These are phyloP conservation scores for Steatocranus sp. DNA, from an alignment of 2,797 vertebrate species.

Conservation along the genomic window DNA sequence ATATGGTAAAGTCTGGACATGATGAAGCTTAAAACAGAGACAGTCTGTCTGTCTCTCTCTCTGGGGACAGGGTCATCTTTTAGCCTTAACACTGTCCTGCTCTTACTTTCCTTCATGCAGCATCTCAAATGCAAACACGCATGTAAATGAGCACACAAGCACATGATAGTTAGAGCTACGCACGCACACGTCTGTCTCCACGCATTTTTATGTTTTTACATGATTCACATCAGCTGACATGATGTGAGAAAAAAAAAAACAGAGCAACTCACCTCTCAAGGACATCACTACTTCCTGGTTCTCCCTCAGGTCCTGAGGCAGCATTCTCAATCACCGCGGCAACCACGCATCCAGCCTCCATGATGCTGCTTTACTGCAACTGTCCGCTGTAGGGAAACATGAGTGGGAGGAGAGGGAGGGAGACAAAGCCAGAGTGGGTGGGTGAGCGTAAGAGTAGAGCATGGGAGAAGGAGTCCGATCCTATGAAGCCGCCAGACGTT, in stretches of 20 bases:
- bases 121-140: constrained; percentile 1
- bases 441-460: neutral
- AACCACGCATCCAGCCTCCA: constrained; percentile 78
- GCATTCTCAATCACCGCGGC: constrained; percentile 75
- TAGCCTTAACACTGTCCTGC: neutral
- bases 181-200: neutral
- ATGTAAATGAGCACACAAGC: neutral
- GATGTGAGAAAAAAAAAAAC: neutral
- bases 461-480: constrained; percentile 34
- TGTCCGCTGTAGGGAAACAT: constrained; percentile 64
- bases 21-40: neutral
- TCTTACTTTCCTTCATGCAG: neutral
- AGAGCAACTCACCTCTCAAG: constrained; percentile 73
- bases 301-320: constrained; percentile 68
- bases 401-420: constrained; percentile 29
- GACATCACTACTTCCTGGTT: constrained; percentile 74
- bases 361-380: constrained; percentile 76
- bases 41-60: neutral
- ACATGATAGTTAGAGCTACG: neutral
- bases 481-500: constrained; percentile 50
- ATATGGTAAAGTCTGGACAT: neutral
- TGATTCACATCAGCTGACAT: constrained; percentile 16
- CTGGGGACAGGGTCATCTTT: neutral
- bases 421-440: neutral
- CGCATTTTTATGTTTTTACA: neutral